Conservation (phyloP, 1,140 invertebrate genomes). For the Drosophila subpulchrella region DNA sequence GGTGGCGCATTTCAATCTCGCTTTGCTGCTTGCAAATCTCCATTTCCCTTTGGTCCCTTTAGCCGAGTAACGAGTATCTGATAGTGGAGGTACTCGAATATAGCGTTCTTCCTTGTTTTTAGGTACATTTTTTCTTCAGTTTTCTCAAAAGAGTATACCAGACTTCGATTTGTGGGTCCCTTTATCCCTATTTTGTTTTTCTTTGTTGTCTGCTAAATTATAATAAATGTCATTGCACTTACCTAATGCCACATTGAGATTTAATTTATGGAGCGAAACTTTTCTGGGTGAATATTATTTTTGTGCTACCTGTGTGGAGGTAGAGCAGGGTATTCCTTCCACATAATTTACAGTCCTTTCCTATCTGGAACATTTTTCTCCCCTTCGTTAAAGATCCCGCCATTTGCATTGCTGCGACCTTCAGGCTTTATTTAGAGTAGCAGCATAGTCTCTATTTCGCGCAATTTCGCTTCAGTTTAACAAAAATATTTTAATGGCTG, state of each 20-base stretch:
- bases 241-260: constrained; percentile 62
- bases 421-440: constrained; percentile 12
- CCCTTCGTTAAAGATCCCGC: constrained; percentile 2
- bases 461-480: constrained; percentile 26
- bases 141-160: constrained; percentile 2
- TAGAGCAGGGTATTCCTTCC: constrained; percentile 6
- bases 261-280: constrained; percentile 78
- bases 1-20: too few relatives aligned
- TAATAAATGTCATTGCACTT: constrained; percentile 77
- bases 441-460: constrained; percentile 2
- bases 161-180: constrained; percentile 8
- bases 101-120: too few relatives aligned
- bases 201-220: constrained; percentile 60
- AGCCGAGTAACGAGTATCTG: too few relatives aligned
- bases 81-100: too few relatives aligned
- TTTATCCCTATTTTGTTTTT: constrained; percentile 8
- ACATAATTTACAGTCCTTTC: constrained; percentile 36
- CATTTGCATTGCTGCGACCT: constrained; percentile 42
- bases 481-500: constrained; percentile 50
- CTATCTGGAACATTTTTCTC: constrained; percentile 4
- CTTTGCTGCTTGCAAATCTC: too few relatives aligned
- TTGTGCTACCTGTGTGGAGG: neutral
- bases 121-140: neutral
- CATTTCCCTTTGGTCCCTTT: too few relatives aligned
- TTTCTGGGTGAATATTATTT: constrained; percentile 41